Percentiles rank a stretch among this genome's conserved stretches.
Conservation (phyloP, 2,113 vertebrate genomes). For the Rafetus swinhoei region DNA sequence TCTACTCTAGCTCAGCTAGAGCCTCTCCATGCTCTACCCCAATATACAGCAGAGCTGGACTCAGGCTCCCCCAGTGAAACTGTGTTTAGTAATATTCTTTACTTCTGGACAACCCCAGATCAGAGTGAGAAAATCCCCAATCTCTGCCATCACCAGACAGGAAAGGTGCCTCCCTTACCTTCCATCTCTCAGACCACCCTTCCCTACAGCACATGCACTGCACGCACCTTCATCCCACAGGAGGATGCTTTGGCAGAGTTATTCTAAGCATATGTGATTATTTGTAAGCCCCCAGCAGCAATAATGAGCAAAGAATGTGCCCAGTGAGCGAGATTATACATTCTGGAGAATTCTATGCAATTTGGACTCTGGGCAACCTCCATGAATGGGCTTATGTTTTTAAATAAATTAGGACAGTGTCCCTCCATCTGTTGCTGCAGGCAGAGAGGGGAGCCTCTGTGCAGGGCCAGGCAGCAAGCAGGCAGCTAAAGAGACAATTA, state of each 20-base stretch:
- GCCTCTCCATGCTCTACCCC: not conserved
- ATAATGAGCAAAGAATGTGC: not conserved
- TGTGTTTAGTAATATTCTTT: not conserved
- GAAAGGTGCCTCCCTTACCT: not conserved
- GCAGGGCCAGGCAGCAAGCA: not conserved
- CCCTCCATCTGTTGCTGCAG: fast-evolving
- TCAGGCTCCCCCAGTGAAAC: not conserved
- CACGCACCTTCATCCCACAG: too few species aligned
- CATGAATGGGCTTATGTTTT: not conserved
- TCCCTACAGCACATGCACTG: not conserved
- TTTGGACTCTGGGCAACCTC: not conserved
- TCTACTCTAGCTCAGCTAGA: not conserved
- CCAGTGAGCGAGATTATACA: fast-evolving
- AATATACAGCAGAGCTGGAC: not conserved
- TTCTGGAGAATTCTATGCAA: not conserved
- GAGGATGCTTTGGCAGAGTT: not conserved
- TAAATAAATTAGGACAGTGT: not conserved
- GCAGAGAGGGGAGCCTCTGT: not conserved
- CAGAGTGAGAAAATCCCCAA: not conserved
- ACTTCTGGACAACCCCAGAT: not conserved
- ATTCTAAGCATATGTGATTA: not conserved
- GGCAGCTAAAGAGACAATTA: not conserved
- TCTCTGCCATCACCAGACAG: not conserved
- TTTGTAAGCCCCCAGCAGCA: not conserved
- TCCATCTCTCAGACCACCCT: not conserved